Evolutionary conservation across 2,888 invertebrate species (phyloP), one percentile per base, ranked within the genome.

Genomic region (Oegoconia quadripuncta): DNA sequence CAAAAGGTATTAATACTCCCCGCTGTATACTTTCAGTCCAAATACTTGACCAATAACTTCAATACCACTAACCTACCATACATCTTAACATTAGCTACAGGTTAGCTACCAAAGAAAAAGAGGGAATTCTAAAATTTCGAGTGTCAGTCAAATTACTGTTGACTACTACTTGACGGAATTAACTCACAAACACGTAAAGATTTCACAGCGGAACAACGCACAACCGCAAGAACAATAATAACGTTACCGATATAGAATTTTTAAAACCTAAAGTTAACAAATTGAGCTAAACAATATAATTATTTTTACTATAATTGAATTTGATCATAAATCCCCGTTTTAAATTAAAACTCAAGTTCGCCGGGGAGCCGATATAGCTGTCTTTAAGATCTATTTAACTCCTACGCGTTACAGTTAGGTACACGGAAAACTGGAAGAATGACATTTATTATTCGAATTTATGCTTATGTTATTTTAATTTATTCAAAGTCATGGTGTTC

Each of bases 231-330:
- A 59, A 58, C 52, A 72, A 65, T 63, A 52, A 69, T 63, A 62
- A 65, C 63, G 55, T 64, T 46, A 60, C 57, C 61, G 52, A 63
- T 54, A 67, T 73, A 74, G 41, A 72, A 73, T 78, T 72, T 74
- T 65, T 65, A 55, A 54, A 76, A 79, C 69, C 60, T 73, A 76
- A 76, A 72, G 64, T 71, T 61, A 80, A 78, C 77, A 74, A 69
- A 76, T 79, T 80, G 79, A 80, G 74, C 78, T 79, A 75, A 74
- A 73, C 42, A 48, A 56, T 66, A 52, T 59, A 51, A 50, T 53
- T 39, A 37, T 37, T 15, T 30, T 26, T n/a, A 32, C 12, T 31
- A 31, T 29, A 31, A 25, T 40, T 35, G 30, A 41, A 41, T 43
- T 39, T 33, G 39, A 37, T 39, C 42, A 12, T 35, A 26, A 26